These are phyloP conservation scores for Cyphomyrmex costatus DNA, from an alignment of 1,140 invertebrate genomes.

Conservation along the genomic window DNA sequence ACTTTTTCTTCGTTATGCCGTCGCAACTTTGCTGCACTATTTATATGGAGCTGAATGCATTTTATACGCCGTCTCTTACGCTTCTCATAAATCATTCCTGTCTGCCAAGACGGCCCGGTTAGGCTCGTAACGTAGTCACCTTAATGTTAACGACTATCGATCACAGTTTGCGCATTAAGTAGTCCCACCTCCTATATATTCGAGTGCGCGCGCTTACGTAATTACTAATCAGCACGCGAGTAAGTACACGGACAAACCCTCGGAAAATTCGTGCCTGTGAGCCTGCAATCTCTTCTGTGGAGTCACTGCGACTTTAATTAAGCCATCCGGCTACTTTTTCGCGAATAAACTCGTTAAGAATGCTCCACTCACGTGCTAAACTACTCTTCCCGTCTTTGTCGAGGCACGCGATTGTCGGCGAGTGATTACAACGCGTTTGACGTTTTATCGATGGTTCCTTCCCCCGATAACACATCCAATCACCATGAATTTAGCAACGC, in stretches of 20 bases:
- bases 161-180: slow-evolving; percentile 65
- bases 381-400: background rate
- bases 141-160: slow-evolving; percentile 73
- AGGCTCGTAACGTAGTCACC: slow-evolving; percentile 64
- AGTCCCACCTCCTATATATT: slow-evolving; percentile 12
- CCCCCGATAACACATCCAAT: background rate
- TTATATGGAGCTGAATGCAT: slow-evolving; percentile 55
- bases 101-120: slow-evolving; percentile 46
- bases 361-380: slow-evolving; percentile 14
- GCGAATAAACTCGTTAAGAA: slow-evolving; percentile 44
- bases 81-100: slow-evolving; percentile 69
- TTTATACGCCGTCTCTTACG: slow-evolving; percentile 54
- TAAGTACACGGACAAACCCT: background rate
- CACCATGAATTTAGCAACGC: slow-evolving; percentile 36
- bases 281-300: background rate
- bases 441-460: background rate
- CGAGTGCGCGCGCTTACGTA: slow-evolving; percentile 36
- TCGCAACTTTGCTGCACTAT: slow-evolving; percentile 54
- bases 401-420: slow-evolving; percentile 26
- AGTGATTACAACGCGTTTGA: slow-evolving; percentile 5
- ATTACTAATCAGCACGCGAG: slow-evolving; percentile 65
- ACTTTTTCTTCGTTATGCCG: slow-evolving; percentile 49
- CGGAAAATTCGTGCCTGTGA: slow-evolving; percentile 2
- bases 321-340: slow-evolving; percentile 24
- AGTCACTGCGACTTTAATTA: slow-evolving; percentile 39